These are phyloP conservation scores for Trididemnum nubilum DNA, from an alignment of 23 tunicate genomes.

Conservation along the genomic window DNA sequence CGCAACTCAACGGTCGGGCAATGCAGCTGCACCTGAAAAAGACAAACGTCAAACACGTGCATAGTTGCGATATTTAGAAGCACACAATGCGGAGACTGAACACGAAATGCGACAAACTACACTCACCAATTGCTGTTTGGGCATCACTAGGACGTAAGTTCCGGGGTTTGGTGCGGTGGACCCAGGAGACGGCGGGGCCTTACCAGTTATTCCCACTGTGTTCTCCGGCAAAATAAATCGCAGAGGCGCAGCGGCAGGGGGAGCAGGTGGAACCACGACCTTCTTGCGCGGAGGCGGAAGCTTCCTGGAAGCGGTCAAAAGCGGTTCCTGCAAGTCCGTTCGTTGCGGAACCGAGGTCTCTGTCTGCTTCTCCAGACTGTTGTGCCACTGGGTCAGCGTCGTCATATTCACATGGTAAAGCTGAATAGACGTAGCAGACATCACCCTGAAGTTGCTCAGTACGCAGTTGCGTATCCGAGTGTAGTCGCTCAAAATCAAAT, in stretches of 20 bases:
- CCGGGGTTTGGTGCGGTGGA: neutral
- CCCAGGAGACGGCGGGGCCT: neutral
- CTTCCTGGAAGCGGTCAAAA: neutral
- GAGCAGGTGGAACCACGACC: neutral
- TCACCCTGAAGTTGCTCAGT: neutral
- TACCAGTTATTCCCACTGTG: neutral
- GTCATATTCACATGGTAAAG: neutral
- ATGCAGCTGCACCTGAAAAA: neutral
- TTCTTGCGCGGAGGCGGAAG: neutral
- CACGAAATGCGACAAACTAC: no score
- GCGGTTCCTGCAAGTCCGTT: neutral
- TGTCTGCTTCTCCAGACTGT: neutral
- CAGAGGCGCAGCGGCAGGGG: neutral
- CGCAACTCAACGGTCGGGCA: neutral
- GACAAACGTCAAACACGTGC: neutral
- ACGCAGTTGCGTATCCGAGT: neutral
- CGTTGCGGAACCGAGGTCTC: neutral
- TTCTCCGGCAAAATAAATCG: neutral
- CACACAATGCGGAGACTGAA: no score
- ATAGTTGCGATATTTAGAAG: no score
- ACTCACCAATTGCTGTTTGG: no score
- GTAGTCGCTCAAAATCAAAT: neutral
- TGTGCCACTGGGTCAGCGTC: constrained; percentile 4
- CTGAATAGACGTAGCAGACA: neutral
- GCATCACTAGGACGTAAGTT: neutral